A percentile compares a stretch with the other conserved stretches of the same genome.
These are phyloP conservation scores for Listrodromus nycthemerus DNA, from an alignment of 2,888 invertebrate genomes.

Conservation along the genomic window DNA sequence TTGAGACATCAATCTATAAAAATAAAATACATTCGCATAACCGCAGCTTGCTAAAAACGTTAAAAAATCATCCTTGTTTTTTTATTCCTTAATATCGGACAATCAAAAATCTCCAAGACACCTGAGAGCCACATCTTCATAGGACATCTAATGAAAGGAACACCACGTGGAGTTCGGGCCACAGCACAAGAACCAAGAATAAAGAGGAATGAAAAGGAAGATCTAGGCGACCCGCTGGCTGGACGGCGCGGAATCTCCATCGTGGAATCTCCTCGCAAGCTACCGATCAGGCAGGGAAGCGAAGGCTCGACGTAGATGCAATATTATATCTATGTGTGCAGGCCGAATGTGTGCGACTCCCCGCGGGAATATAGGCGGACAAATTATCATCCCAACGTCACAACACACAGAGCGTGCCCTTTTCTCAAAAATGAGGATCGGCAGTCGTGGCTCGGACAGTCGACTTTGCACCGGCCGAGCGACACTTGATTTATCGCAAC, in stretches of 20 bases:
- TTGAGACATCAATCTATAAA: no score
- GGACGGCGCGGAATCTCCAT: slow-evolving; percentile 30
- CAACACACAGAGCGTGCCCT: slow-evolving; percentile 77
- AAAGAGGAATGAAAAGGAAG: slow-evolving; percentile 19
- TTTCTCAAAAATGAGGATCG: slow-evolving; percentile 63
- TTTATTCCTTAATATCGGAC: not conserved
- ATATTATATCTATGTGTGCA: not conserved
- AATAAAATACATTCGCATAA: no score
- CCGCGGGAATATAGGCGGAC: slow-evolving; percentile 75
- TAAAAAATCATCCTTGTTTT: not conserved
- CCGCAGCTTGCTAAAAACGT: no score
- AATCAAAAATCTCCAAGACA: not conserved
- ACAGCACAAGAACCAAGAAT: slow-evolving; percentile 40
- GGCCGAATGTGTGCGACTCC: slow-evolving; percentile 30
- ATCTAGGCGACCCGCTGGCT: slow-evolving; percentile 63
- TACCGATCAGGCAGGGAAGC: not conserved
- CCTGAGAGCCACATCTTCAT: not conserved
- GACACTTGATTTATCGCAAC: slow-evolving; percentile 77
- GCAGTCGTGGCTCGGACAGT: slow-evolving; percentile 26
- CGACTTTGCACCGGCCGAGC: slow-evolving; percentile 42
- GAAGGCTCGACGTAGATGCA: not conserved
- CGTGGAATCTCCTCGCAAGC: slow-evolving; percentile 43
- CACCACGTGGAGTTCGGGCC: slow-evolving; percentile 30
- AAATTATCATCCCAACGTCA: slow-evolving; percentile 78
- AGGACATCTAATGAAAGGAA: slow-evolving; percentile 2